Evolutionary conservation across 2,888 invertebrate genomes (phyloP), one percentile per base, ranked within the genome.

Genomic region (Cheilosia vulpina): DNA sequence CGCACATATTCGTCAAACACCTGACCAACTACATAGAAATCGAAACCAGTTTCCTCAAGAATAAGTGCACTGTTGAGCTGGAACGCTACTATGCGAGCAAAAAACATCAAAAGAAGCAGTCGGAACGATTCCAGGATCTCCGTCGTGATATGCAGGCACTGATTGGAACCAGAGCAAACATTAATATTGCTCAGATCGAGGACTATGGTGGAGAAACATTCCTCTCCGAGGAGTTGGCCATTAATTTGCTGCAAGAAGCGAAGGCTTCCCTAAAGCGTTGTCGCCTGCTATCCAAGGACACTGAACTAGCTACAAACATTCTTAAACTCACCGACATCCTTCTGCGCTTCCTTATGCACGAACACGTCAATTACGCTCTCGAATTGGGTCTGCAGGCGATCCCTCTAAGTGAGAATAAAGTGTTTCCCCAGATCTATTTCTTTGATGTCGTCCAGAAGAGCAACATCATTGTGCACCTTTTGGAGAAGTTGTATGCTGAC

Each of bases 131-230:
- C 89, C 97, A 98, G 93, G 99, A 99, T 90, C 93, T 99, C 24
- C 94, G 97, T 5, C 94, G 99, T 62, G 99, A 99, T 90, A 93
- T 99, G 85, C 98, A 99, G 93, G 98, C 98, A 0, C 96, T 97
- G 13, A 96, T 99, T 88, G 97, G 98, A 2, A 96, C 97, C 0
- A 94, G 97, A 72, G 96, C 98, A 0, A 98, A 98, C 90, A 97
- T 98, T 79, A 98, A 98, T 90, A 97, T 98, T 87, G 98, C 97
- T 0, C 96, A 97, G 90, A 97, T 98, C 55, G 99, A 99, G 92
- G 97, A 98, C 92, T 98, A 98, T 90, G 98, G 98, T 2, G 99
- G 98, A 0, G 99, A 99, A 93, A 99, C 98, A 0, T 98, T 99
- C 91, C 94, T 99, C 0, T 98, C 98, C 0, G 98, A 99, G 91